phyloP scores from a whole-genome alignment of 2,113 vertebrate species.

The Leucosticte australis region DNA sequence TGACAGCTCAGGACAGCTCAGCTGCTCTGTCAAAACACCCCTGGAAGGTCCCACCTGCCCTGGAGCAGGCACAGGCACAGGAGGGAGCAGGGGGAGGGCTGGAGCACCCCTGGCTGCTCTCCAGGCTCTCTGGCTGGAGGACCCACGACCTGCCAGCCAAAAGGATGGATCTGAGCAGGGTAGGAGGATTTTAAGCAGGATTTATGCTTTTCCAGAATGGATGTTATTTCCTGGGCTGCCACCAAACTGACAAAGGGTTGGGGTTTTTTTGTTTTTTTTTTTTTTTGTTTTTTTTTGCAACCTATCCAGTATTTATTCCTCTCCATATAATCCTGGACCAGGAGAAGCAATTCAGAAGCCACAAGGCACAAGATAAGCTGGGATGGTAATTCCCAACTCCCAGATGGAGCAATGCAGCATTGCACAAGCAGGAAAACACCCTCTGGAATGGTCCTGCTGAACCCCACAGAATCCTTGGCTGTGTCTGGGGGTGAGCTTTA shows the following conservation, averaged over 20 bases:
- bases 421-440: neutral
- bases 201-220: neutral
- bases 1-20: slow-evolving; percentile 36
- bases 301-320: neutral
- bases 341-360: neutral
- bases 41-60: neutral
- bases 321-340: neutral
- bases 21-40: neutral
- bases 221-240: neutral
- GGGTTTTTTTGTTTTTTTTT: neutral
- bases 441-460: neutral
- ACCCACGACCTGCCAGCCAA: neutral
- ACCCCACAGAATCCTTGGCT: neutral
- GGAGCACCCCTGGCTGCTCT: neutral
- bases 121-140: neutral
- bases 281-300: neutral
- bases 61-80: neutral
- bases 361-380: neutral
- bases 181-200: neutral
- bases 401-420: neutral
- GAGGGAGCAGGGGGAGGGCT: neutral
- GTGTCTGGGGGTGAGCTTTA: neutral
- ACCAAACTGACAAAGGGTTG: neutral
- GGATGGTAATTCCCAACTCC: neutral
- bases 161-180: neutral